Evolutionary conservation across 1,140 invertebrate species (phyloP).

Genomic region (Sweltsa coloradensis): DNA sequence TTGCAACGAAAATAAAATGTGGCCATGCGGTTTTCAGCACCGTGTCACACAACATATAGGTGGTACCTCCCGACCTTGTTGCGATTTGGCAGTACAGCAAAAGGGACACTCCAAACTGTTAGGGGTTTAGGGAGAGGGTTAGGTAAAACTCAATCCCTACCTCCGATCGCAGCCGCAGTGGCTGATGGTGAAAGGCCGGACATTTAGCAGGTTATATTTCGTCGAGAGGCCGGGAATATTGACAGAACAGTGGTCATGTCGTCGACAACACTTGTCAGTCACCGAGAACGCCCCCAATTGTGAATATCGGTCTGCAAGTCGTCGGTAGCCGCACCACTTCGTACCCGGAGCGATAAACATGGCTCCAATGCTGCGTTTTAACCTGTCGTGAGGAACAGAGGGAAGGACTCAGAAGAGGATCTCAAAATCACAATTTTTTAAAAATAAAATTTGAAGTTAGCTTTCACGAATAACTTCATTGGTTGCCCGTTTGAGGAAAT

Average conservation of each 20-base stretch:
- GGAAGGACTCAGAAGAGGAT: not conserved
- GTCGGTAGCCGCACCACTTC: slow-evolving; percentile 72
- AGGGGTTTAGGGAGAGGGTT: no score
- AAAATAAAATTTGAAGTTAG: no score
- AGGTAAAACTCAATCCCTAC: no score
- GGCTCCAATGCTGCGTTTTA: slow-evolving; percentile 26
- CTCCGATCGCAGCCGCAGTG: slow-evolving; percentile 77
- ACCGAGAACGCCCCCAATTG: slow-evolving; percentile 53
- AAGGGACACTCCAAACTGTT: no score
- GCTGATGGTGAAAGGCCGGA: slow-evolving; percentile 67
- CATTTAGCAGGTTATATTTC: slow-evolving; percentile 65
- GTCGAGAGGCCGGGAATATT: slow-evolving; percentile 55
- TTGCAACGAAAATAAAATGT: no score
- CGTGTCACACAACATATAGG: no score
- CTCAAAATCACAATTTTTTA: not conserved
- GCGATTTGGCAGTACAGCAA: no score
- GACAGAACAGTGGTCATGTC: slow-evolving; percentile 59
- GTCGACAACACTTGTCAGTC: slow-evolving; percentile 68
- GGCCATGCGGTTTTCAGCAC: no score
- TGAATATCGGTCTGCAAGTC: slow-evolving; percentile 43
- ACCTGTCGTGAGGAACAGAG: slow-evolving; percentile 1
- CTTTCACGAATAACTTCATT: no score
- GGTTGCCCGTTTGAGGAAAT: no score
- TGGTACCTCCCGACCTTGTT: no score
- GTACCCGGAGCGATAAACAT: slow-evolving; percentile 60